Evolutionary conservation across 2,797 vertebrate genomes (phyloP), one percentile per base, ranked within the genome.

Genomic region (Nasua narica): DNA sequence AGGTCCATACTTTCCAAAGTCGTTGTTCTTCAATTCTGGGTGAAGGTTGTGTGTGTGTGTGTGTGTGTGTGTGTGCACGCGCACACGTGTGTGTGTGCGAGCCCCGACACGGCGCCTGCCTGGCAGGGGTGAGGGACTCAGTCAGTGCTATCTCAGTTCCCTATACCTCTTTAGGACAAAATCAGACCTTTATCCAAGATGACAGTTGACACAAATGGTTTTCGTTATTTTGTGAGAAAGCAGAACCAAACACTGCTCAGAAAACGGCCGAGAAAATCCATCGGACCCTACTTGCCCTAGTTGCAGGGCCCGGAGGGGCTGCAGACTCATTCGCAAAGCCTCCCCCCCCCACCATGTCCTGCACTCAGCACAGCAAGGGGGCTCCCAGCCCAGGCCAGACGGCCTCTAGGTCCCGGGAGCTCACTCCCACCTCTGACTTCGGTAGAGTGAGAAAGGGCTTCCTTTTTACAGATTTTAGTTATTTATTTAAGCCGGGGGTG

Each of bases 191-290:
- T 54, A 35, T 29, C 46, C 13, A 76, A 95, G 84, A 65, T 72
- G 62, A 56, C 0, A 32, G 43, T 82, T 79, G 67, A 82, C 25
- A 74, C 23, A 43, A 88, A 15, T 91, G 86, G 16, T 67, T 94
- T 95, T 92, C 32, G 67, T 92, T 85, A 79, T 32, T 94, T 91
- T 87, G 90, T 74, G 88, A 96, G 70, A 79, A 85, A 83, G 46
- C 69, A 70, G 79, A 97, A 81, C 69, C 48, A 94, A 77, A 37
- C 74, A 65, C 72, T 72, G 70, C 56, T 84, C 18, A 5, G 50
- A 87, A 89, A 85, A 81, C 48, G 40, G 65, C 25, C 48, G 87
- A 87, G 52, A 83, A 96, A 85, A 90, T 65, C 50, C 70, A 23
- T 25, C 23, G 3, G 25, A 13, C 19, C 29, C 62, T 35, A 37